Base-by-base conservation (phyloP, 2,888 invertebrate species). In the Leptinotarsa haldemani region DNA sequence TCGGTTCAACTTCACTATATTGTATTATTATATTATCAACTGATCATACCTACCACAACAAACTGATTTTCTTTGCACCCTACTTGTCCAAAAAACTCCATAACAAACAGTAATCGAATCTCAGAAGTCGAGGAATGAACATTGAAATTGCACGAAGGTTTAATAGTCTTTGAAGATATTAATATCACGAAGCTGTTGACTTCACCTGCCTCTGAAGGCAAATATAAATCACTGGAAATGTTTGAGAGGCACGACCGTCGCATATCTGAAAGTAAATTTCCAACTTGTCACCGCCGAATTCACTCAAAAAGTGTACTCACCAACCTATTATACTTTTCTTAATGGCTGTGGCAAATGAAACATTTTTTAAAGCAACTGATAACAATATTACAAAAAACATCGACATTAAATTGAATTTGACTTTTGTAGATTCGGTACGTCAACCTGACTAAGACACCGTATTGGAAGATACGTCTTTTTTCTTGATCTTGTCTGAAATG, bases 11-110 rank as follows among this genome's bases (percentile, higher is more conserved):
- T 40, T 12, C 9, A 40, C 9, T 40, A 40, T 40, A 12, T 30
- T 30, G 2, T 20, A 20, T 20, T 20, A 20, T 25, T 25, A 40
- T 25, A 22, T 13, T 4, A 56, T 4, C 20, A 56, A 22, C 13
- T 13, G 4, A 40, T 40, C 40, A 40, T 40, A 61, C 30, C 9
- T 61, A 61, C 61, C 40, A 61, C 30, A 3, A 61, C 7, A n/a
- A 61, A 30, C 5, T 61, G 30, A 2, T 61, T 15, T 61, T 61
- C 40, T 40, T n/a, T 40, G 30, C 61, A 61, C 2, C n/a, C n/a
- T 16, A 18, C 25, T 76, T 79, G n/a, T 78, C 77, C 63, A 20
- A 64, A 18, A 65, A 73, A 71, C 40, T 71, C 67, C 25, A 71
- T 48, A 50, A 71, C 71, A 52, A 71, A 15, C 15, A 71, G 53